phyloP scores from a whole-genome alignment of 2,113 vertebrate genomes.

The Eulemur rufifrons region DNA sequence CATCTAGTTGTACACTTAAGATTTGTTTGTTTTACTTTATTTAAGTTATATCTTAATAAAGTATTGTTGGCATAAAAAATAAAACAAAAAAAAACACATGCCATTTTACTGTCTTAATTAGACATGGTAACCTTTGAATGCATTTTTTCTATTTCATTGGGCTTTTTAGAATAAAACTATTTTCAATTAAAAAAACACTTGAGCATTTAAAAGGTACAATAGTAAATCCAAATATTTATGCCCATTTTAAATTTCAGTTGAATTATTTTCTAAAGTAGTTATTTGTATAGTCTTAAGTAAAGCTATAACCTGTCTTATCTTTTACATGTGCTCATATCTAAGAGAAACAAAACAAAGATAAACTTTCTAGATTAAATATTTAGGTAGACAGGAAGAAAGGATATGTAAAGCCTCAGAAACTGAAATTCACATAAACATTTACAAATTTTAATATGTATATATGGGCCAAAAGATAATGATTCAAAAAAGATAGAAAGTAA shows the following conservation, averaged over 20 bases:
- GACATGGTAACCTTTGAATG: not conserved
- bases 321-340: not conserved
- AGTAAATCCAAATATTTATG: constrained; percentile 11
- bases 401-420: not conserved
- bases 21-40: constrained; percentile 19
- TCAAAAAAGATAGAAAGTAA: not conserved
- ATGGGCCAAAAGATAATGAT: not conserved
- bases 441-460: not conserved
- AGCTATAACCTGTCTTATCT: not conserved
- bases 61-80: not conserved
- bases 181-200: not conserved
- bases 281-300: not conserved
- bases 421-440: constrained; percentile 14
- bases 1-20: not conserved
- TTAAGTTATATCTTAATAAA: not conserved
- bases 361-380: constrained; percentile 4
- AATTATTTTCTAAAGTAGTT: constrained; percentile 11
- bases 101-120: not conserved
- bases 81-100: not conserved
- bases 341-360: constrained; percentile 33
- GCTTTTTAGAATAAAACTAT: constrained; percentile 35
- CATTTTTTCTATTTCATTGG: not conserved
- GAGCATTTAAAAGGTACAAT: not conserved
- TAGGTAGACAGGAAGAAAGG: not conserved
- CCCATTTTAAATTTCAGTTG: constrained; percentile 11